A percentile compares a stretch with the other conserved stretches of the same genome.
Conservation (phyloP, 2,113 vertebrate genomes). For the human (Homo sapiens) region GRCh38 chr5:74265501-74266000, state of each 20-base stretch:
- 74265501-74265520: neutral
- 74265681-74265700: neutral
- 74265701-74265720: neutral
- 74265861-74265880: no score
- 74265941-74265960: no score
- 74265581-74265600: neutral
- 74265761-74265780: neutral
- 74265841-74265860: neutral
- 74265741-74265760: neutral
- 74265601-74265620: neutral
- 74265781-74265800: neutral
- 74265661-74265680: neutral
- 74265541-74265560: neutral
- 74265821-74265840: neutral
- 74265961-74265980: no score
- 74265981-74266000: no score
- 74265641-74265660: neutral
- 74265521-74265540: neutral
- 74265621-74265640: neutral
- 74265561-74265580: neutral
- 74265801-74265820: neutral
- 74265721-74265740: neutral
- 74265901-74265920: no score
- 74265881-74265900: no score
- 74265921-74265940: no score